Conservation (phyloP, 2,113 vertebrate genomes). For the Anolis sagrei region DNA sequence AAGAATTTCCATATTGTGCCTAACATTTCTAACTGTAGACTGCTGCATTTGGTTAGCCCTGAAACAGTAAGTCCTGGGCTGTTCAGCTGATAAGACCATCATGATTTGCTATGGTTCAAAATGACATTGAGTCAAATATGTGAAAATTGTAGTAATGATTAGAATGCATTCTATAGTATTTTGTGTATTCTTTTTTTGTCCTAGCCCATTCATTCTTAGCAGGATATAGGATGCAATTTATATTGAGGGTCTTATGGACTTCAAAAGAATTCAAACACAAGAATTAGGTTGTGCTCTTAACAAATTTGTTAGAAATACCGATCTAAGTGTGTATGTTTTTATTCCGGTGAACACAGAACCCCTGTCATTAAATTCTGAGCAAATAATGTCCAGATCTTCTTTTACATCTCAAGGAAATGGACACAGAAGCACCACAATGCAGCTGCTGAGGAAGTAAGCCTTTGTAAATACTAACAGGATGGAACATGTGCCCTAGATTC, state of each 20-base stretch:
- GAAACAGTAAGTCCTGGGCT: no score
- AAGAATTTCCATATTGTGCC: background rate
- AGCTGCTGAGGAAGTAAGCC: slow-evolving; percentile 8
- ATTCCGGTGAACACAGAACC: background rate
- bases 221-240: background rate
- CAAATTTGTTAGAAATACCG: background rate
- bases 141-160: background rate
- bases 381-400: background rate
- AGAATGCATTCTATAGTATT: background rate
- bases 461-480: slow-evolving; percentile 30
- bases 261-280: background rate
- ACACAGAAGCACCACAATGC: background rate
- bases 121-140: background rate
- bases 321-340: background rate
- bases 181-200: background rate
- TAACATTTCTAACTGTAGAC: background rate
- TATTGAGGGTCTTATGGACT: background rate
- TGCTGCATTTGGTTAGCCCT: background rate
- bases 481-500: slow-evolving; percentile 6
- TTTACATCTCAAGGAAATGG: slow-evolving; percentile 13
- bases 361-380: background rate
- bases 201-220: background rate
- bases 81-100: background rate
- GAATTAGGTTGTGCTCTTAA: background rate
- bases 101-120: background rate